These are phyloP conservation scores for Xyrauchen texanus DNA, from an alignment of 2,113 vertebrate species.

Conservation along the genomic window DNA sequence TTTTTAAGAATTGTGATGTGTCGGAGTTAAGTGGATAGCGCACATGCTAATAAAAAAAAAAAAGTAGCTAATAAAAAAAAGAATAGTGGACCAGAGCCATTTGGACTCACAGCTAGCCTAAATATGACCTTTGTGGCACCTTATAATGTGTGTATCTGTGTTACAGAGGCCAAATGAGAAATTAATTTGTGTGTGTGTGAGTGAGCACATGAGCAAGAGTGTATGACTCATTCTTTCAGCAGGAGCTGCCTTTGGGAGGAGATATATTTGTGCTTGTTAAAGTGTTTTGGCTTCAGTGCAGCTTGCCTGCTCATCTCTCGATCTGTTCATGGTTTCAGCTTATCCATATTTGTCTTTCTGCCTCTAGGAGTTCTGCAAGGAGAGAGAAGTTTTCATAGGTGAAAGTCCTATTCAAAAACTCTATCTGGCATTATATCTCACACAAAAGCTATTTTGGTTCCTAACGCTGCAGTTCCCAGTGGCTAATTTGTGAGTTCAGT, in stretches of 20 bases:
- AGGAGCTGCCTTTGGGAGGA: constrained; percentile 51
- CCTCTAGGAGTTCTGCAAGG: constrained; percentile 44
- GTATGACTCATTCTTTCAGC: constrained; percentile 55
- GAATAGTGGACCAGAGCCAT: no score
- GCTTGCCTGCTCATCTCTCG: constrained; percentile 20
- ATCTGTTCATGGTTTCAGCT: constrained; percentile 29
- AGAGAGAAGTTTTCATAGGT: not conserved
- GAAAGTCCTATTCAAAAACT: not conserved
- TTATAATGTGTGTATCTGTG: not conserved
- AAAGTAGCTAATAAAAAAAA: no score
- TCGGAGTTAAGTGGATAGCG: no score
- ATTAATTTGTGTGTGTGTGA: constrained; percentile 18
- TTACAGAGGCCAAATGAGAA: no score
- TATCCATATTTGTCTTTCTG: constrained; percentile 37
- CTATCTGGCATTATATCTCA: not conserved
- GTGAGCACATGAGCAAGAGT: constrained; percentile 4
- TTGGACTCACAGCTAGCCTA: not conserved
- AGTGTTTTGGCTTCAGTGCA: constrained; percentile 51
- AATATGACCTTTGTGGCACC: not conserved
- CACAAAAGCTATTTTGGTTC: constrained; percentile 11
- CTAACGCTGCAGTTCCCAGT: constrained; percentile 5
- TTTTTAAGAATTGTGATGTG: no score
- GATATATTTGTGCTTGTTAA: constrained; percentile 61
- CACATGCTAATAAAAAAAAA: no score
- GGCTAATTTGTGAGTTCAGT: constrained; percentile 12